Evolutionary conservation across 2,113 vertebrate genomes (phyloP).

Genomic region (Rhea americana): DNA sequence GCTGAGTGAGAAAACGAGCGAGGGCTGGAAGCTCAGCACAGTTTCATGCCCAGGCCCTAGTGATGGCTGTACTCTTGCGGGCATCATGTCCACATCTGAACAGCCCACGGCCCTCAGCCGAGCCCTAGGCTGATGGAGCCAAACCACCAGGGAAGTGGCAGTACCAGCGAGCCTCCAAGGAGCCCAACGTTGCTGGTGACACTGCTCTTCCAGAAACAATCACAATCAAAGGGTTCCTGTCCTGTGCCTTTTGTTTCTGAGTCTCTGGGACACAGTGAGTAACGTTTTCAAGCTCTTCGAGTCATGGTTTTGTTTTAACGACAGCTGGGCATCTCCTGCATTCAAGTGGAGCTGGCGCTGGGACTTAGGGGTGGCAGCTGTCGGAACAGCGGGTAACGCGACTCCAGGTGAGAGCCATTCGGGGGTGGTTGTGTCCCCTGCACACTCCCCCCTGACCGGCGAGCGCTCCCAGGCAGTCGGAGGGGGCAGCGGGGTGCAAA

Average conservation of each 20-base stretch:
- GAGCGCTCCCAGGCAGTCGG: no score
- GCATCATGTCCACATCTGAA: no score
- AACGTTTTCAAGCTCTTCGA: background rate
- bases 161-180: background rate
- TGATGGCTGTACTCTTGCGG: no score
- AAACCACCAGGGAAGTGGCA: background rate
- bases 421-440: background rate
- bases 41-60: background rate
- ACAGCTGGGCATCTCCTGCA: background rate
- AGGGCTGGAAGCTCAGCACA: background rate
- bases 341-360: background rate
- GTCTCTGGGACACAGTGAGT: background rate
- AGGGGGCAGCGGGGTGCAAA: no score
- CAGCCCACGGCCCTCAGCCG: no score
- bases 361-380: background rate
- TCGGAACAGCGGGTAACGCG: fast-evolving
- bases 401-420: background rate
- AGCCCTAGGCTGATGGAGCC: no score
- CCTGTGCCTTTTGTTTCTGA: background rate
- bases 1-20: background rate
- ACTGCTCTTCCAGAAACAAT: background rate
- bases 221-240: background rate
- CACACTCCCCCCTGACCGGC: no score
- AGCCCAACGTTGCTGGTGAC: background rate
- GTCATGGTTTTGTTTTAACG: background rate